Percentiles rank a stretch among this genome's conserved stretches.
Conservation (phyloP, 2,888 invertebrate species). For the Caenorhabditis panamensis region DNA sequence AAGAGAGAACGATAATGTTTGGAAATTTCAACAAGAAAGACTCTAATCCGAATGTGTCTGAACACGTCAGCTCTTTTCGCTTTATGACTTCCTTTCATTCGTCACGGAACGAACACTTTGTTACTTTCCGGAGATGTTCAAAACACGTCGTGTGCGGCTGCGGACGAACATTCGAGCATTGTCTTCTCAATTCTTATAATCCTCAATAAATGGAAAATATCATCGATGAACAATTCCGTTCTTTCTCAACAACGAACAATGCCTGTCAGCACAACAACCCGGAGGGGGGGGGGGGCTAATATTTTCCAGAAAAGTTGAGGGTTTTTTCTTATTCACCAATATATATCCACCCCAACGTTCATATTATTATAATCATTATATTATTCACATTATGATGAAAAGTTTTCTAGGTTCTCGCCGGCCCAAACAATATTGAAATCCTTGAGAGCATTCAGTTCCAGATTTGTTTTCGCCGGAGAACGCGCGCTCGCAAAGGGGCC, state of each 20-base stretch:
- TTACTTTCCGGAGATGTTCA: constrained; percentile 30
- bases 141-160: constrained; percentile 9
- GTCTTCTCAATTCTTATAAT: constrained; percentile 36
- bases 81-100: constrained; percentile 12
- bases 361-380: constrained; percentile 47
- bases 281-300: background rate
- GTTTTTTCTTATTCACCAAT: constrained; percentile 31
- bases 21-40: constrained; percentile 24
- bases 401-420: constrained; percentile 28
- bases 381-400: constrained; percentile 53
- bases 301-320: constrained; percentile 47
- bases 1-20: background rate
- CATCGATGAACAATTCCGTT: constrained; percentile 15
- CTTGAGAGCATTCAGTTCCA: constrained; percentile 58
- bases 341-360: constrained; percentile 3
- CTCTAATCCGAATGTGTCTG: constrained; percentile 49
- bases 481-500: constrained; percentile 14
- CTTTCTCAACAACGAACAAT: constrained; percentile 11
- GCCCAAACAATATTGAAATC: constrained; percentile 57
- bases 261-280: constrained; percentile 10
- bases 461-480: constrained; percentile 43
- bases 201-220: constrained; percentile 37
- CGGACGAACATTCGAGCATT: constrained; percentile 20
- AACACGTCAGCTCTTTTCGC: constrained; percentile 23
- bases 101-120: constrained; percentile 23